Base-by-base conservation (phyloP, 1,140 invertebrate genomes). In the Lepidurus packardi region DNA sequence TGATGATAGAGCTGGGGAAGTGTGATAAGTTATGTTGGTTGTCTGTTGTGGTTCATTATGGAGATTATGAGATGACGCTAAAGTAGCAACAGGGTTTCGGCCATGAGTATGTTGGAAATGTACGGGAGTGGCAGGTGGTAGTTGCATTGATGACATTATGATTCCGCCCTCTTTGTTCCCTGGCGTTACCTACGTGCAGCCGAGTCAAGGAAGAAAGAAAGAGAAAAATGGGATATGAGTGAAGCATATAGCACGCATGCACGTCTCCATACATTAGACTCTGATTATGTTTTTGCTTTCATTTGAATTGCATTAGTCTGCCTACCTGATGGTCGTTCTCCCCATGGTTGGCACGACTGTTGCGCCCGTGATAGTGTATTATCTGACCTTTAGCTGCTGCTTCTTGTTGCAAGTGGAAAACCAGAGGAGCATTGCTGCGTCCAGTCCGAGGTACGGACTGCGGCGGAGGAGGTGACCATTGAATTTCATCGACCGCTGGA, bases 401-500 rank as follows among this genome's bases (percentile, higher is more conserved):
- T 65, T 65, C 53, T 65, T 65, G 53, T 65, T 65, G 53, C 53
- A 65, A 65, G 53, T 65, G 53, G 53, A 65, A 65, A 65, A 65
- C 53, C 9, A 65, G 53, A 65, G 53, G 53, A 13, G 53, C 53
- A 65, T 65, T 65, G 21, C 16, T 65, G 53, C 53, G 53, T 65
- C 53, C 53, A 13, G 53, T 21, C 16, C 53, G 53, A 16, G 21
- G 53, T 16, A 21, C 16, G 8, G 53, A 65, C 53, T 65, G 53
- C 53, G 53, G 21, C 53, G 7, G 53, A 1, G 53, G 53, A 9
- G 53, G 53, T 65, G 53, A 65, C 53, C 53, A 65, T 65, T 65
- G 53, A 21, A 16, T 65, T 13, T 65, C 53, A 65, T 65, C 53
- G 53, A 65, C 53, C 53, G 53, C 21, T 65, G 53, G 53, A 65